These are phyloP conservation scores for Puntigrus tetrazona DNA, from an alignment of 2,113 vertebrate species.

Conservation along the genomic window DNA sequence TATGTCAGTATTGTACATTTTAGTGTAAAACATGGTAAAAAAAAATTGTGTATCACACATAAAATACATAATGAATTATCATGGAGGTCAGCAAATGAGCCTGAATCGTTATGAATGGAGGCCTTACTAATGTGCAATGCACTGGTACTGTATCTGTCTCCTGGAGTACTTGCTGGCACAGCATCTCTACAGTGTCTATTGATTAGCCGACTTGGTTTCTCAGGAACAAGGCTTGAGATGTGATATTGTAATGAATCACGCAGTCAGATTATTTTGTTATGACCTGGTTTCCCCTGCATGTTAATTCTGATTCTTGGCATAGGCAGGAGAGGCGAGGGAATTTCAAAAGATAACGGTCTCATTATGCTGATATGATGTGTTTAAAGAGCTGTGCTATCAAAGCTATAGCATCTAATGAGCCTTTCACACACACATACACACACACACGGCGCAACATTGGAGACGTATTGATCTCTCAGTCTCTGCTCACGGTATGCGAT, in stretches of 20 bases:
- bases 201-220: slow-evolving; percentile 27
- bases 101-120: background rate
- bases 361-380: slow-evolving; percentile 65
- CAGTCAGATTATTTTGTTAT: slow-evolving; percentile 63
- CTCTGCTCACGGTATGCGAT: background rate
- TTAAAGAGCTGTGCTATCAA: slow-evolving; percentile 66
- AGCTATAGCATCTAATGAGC: slow-evolving; percentile 48
- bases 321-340: slow-evolving; percentile 57
- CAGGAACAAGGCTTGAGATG: background rate
- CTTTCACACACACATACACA: slow-evolving; percentile 4
- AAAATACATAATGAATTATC: too few relatives aligned
- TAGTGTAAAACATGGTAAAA: too few relatives aligned
- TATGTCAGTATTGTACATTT: too few relatives aligned
- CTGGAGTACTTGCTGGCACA: slow-evolving; percentile 11
- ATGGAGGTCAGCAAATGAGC: too few relatives aligned
- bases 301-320: slow-evolving; percentile 64
- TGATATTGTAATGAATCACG: slow-evolving; percentile 52
- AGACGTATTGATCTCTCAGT: slow-evolving; percentile 7
- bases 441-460: too few relatives aligned
- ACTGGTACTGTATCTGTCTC: background rate
- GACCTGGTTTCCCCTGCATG: slow-evolving; percentile 71
- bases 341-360: slow-evolving; percentile 71
- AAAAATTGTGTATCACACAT: too few relatives aligned
- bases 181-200: slow-evolving; percentile 22
- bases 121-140: background rate